A percentile compares a stretch with the other conserved stretches of the same genome.
phyloP scores from a whole-genome alignment of 2,888 invertebrate genomes.

The Clunio marinus region DNA sequence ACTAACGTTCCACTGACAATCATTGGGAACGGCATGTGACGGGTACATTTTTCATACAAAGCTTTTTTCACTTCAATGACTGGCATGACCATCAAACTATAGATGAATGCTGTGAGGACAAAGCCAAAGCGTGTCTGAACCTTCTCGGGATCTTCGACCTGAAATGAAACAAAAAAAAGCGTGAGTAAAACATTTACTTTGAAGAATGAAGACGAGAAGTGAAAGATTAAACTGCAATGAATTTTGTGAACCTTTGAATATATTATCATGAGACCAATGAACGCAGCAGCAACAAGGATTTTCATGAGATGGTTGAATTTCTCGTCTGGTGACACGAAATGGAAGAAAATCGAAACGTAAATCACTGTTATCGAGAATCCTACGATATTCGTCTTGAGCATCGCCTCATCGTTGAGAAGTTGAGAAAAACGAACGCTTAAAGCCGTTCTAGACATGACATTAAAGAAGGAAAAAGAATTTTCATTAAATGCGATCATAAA shows the following conservation, averaged over 20 bases:
- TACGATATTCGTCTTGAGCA: constrained; percentile 73
- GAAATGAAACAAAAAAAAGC: constrained; percentile 39
- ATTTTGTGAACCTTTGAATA: constrained; percentile 52
- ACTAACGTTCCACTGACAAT: constrained; percentile 78
- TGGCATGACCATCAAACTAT: constrained; percentile 66
- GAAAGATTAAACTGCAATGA: background rate
- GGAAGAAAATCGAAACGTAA: constrained; percentile 65
- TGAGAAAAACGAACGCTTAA: constrained; percentile 73
- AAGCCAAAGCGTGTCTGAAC: constrained; percentile 68
- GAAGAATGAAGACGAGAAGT: background rate
- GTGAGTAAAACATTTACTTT: background rate
- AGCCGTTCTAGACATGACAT: constrained; percentile 60
- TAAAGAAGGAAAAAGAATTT: constrained; percentile 44
- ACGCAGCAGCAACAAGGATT: constrained; percentile 55
- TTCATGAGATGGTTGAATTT: constrained; percentile 57
- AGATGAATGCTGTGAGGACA: constrained; percentile 64
- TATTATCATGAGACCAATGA: constrained; percentile 59
- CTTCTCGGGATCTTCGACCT: constrained; percentile 60
- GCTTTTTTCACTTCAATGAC: constrained; percentile 66
- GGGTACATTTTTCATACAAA: constrained; percentile 75
- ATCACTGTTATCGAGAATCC: constrained; percentile 65
- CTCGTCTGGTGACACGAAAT: constrained; percentile 56
- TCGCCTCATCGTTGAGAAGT: constrained; percentile 67
- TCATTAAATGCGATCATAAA: constrained; percentile 42
- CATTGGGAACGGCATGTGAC: constrained; percentile 81